Base-by-base conservation (phyloP, 2,888 invertebrate species). In the Agrochola macilenta region DNA sequence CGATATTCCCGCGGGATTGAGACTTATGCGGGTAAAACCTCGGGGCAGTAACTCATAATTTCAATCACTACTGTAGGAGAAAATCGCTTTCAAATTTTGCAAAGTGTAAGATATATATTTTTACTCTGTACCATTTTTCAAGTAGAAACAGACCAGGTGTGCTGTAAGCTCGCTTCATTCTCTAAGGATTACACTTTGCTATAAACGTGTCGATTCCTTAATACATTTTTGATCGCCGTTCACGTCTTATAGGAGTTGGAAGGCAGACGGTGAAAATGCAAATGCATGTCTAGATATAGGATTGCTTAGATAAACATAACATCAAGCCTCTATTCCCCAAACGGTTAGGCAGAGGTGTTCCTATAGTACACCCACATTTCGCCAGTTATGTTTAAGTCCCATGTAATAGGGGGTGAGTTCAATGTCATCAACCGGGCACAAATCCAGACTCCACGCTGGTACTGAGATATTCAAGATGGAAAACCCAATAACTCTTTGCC, bases 181-280 rank as follows among this genome's bases (percentile, higher is more conserved):
- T 57, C 74, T 26, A 46, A 54, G 77, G 83, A 72, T 81, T 81
- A 85, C 46, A 78, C 39, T 74, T 52, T 63, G 63, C 65, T 69
- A 26, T 69, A 72, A 78, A 20, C 74, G 57, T 69, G 69, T 79
- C 60, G 79, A 83, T 85, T 69, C 63, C 63, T 43, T 83, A 72
- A 83, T 85, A 83, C 85, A 85, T 83, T 85, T 83, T 78, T 85
- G 82, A 83, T 85, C 69, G 69, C 64, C 52, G 58, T 63, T 81
- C 71, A 49, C 69, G 60, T 76, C 61, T 78, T 57, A 14, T 8
- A 49, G 14, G 8, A 60, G 43, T 71, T 77, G 17, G 43, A 23
- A 77, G 60, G 52, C 23, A 54, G 58, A n/a, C 20, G 63, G 26
- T 9, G 30, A 5, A 14, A 65, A 69, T 61, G 57, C 60, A 69